phyloP scores from a whole-genome alignment of 2,113 vertebrate genomes.

The Ciconia maguari region DNA sequence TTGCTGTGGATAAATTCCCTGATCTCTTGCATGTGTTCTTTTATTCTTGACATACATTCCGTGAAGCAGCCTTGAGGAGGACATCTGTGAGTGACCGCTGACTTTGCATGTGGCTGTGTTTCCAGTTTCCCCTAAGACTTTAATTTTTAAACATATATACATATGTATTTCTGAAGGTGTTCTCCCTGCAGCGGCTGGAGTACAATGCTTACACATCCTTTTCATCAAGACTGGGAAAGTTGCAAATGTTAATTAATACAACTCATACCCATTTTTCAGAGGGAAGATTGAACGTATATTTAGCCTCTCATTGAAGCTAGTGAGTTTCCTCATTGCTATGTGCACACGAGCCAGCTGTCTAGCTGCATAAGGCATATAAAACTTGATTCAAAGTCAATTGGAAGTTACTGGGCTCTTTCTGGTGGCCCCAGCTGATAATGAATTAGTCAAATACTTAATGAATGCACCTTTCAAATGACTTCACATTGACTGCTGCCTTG shows the following conservation, averaged over 20 bases:
- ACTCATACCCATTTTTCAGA: background rate
- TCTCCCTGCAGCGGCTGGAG: background rate
- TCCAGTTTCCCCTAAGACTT: background rate
- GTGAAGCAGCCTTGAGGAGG: background rate
- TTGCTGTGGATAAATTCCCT: background rate
- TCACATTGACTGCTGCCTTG: background rate
- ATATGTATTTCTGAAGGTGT: background rate
- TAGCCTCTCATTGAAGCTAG: background rate
- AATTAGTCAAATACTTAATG: background rate
- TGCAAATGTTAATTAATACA: background rate
- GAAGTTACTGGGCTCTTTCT: background rate
- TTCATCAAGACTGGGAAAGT: background rate
- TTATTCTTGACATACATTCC: fast-evolving
- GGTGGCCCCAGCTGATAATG: background rate
- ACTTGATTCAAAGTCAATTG: background rate
- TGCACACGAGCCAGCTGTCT: background rate
- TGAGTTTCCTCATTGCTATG: background rate
- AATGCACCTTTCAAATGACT: background rate
- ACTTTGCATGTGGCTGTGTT: background rate
- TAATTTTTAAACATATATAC: fast-evolving
- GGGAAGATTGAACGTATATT: fast-evolving
- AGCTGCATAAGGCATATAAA: background rate
- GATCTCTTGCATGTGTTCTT: background rate
- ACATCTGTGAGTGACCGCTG: background rate
- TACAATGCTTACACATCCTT: background rate